Conservation (phyloP, 2,797 vertebrate genomes). For the Smutsia gigantea region DNA sequence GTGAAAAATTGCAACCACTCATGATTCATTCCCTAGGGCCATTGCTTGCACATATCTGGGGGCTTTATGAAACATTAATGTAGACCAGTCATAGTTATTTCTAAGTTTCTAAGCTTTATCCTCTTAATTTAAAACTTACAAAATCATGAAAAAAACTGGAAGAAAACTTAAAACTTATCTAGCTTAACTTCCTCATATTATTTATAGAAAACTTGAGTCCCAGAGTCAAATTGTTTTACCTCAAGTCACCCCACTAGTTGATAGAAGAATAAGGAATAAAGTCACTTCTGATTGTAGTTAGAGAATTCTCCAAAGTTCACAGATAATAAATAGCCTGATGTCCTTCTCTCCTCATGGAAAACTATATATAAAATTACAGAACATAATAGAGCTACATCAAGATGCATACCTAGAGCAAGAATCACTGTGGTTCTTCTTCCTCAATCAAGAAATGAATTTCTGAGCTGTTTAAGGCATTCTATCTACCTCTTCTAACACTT, state of each 20-base stretch:
- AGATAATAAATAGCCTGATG: neutral
- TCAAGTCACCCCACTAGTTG: neutral
- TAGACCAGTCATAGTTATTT: slow-evolving; percentile 45
- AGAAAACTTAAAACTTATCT: neutral
- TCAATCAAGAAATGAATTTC: neutral
- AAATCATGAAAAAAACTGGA: slow-evolving; percentile 15
- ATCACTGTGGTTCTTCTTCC: neutral
- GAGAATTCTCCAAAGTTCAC: neutral
- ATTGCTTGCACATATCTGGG: neutral
- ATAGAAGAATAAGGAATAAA: slow-evolving; percentile 20
- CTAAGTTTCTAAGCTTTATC: slow-evolving; percentile 54
- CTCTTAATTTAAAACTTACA: slow-evolving; percentile 56
- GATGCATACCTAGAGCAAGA: neutral
- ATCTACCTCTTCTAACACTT: neutral
- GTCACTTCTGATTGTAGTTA: neutral
- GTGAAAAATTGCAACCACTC: slow-evolving; percentile 62
- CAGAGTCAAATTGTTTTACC: neutral
- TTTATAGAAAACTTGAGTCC: neutral
- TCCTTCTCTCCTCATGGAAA: neutral
- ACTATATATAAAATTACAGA: neutral
- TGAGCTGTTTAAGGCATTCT: neutral
- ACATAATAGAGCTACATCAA: neutral
- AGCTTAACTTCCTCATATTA: neutral
- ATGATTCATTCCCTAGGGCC: neutral
- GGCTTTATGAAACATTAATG: slow-evolving; percentile 38